Evolutionary conservation across 2,888 invertebrate genomes (phyloP).

Genomic region (Psococerastis gibbosa): DNA sequence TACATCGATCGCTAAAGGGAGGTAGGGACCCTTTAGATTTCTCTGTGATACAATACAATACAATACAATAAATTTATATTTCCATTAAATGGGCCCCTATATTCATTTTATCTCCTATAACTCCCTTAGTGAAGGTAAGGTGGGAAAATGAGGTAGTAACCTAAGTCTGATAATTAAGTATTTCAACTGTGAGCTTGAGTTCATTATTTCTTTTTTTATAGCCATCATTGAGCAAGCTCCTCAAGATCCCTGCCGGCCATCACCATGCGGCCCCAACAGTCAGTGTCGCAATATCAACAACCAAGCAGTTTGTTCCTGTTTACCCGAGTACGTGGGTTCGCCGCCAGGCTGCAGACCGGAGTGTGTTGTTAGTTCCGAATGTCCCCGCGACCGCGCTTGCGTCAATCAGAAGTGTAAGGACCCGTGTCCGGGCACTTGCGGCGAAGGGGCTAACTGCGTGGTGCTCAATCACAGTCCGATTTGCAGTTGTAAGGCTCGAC

Average conservation of each 20-base stretch:
- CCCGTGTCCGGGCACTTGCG: conserved; percentile 55
- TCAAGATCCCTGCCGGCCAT: conserved; percentile 43
- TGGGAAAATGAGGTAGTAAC: too few relatives aligned
- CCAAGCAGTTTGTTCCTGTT: conserved; percentile 52
- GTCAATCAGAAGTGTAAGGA: conserved; percentile 47
- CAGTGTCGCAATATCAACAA: conserved; percentile 51
- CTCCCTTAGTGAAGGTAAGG: too few relatives aligned
- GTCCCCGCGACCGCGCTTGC: conserved; percentile 44
- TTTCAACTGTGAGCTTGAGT: too few relatives aligned
- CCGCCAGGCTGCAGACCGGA: conserved; percentile 55
- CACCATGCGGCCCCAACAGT: conserved; percentile 69
- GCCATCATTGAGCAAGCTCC: conserved; percentile 14
- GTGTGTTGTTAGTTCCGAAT: conserved; percentile 52
- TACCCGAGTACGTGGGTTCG: conserved; percentile 39
- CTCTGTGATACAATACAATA: too few relatives aligned
- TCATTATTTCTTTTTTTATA: too few relatives aligned
- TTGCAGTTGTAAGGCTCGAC: conserved; percentile 40
- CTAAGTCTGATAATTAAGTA: too few relatives aligned
- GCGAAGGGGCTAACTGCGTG: conserved; percentile 48
- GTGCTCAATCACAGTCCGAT: conserved; percentile 54
- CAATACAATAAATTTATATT: too few relatives aligned
- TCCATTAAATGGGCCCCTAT: too few relatives aligned
- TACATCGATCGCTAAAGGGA: too few relatives aligned
- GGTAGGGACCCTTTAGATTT: too few relatives aligned
- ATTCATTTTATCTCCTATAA: too few relatives aligned